Conservation (phyloP, 2,797 vertebrate species). For the Austrolebias charrua region DNA sequence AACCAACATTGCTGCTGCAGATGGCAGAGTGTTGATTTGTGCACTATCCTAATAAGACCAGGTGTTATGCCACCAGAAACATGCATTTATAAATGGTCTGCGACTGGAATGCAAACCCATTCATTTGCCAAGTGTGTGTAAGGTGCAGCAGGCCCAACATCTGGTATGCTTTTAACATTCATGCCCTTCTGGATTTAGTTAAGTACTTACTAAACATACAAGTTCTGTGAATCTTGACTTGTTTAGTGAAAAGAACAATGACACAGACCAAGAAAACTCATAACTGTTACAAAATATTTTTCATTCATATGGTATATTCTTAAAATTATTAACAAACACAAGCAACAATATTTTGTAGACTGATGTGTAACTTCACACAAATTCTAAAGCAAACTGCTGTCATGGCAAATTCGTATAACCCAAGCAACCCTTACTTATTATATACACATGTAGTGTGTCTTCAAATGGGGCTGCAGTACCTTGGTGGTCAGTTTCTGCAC, state of each 20-base stretch:
- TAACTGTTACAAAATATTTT: no score
- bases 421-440: no score
- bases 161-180: constrained; percentile 63
- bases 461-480: no score
- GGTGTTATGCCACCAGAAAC: constrained; percentile 65
- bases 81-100: constrained; percentile 55
- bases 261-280: constrained; percentile 24
- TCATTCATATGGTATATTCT: no score
- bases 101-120: constrained; percentile 63
- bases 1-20: constrained; percentile 64
- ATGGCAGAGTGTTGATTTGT: constrained; percentile 68
- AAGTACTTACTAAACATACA: constrained; percentile 54
- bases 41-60: constrained; percentile 68
- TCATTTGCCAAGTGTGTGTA: constrained; percentile 59
- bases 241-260: constrained; percentile 33
- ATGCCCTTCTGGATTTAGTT: constrained; percentile 49
- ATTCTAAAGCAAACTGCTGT: no score
- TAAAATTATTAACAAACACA: no score
- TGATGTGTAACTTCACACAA: no score
- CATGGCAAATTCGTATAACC: no score
- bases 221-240: constrained; percentile 47
- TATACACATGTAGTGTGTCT: no score
- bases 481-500: no score
- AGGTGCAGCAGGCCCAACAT: constrained; percentile 51
- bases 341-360: no score